phyloP scores from a whole-genome alignment of 1,140 invertebrate species.

The Heliconius nattereri region DNA sequence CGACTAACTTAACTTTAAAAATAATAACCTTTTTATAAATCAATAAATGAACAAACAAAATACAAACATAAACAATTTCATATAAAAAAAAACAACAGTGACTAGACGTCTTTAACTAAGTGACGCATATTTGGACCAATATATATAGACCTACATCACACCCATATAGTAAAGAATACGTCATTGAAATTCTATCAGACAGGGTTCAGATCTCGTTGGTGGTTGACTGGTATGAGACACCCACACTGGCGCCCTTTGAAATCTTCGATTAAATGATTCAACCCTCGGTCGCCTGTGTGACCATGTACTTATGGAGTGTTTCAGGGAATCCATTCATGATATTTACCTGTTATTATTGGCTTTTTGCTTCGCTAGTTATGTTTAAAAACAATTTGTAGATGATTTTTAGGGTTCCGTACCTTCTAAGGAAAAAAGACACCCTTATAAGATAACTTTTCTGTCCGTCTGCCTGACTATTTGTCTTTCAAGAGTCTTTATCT shows the following conservation, averaged over 20 bases:
- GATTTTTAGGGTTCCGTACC: too few species aligned
- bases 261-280: conserved; percentile 37
- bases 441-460: too few species aligned
- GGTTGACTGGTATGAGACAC: conserved; percentile 1
- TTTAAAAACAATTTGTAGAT: not conserved
- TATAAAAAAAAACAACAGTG: conserved; percentile 22
- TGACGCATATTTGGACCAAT: conserved; percentile 28
- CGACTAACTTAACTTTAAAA: not conserved
- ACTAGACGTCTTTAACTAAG: conserved; percentile 41
- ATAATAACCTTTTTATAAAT: not conserved
- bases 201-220: conserved; percentile 29
- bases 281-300: not conserved
- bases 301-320: not conserved
- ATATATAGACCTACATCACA: conserved; percentile 25
- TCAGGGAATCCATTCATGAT: not conserved
- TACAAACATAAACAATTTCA: conserved; percentile 14
- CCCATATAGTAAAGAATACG: conserved; percentile 28
- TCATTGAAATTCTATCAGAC: conserved; percentile 21
- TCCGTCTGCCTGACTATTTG: too few species aligned
- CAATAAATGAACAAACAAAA: not conserved
- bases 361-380: not conserved
- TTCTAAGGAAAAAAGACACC: too few species aligned
- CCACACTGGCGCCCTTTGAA: conserved; percentile 43
- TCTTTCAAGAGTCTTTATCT: too few species aligned
- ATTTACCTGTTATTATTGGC: not conserved